phyloP scores from a whole-genome alignment of 2,888 invertebrate species.

The Galerucella pusilla region DNA sequence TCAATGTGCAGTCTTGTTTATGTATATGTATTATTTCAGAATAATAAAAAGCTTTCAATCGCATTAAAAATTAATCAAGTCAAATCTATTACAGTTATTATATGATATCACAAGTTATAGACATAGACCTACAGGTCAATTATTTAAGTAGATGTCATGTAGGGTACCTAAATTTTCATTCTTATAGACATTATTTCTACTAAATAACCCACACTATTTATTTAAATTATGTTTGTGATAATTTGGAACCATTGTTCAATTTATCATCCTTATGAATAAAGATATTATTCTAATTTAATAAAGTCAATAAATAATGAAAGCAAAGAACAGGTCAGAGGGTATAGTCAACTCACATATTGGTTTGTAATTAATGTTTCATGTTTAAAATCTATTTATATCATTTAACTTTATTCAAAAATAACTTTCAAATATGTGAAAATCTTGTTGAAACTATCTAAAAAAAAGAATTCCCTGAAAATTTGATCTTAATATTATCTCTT shows the following conservation, averaged over 20 bases:
- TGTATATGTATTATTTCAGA: background rate
- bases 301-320: conserved; percentile 2
- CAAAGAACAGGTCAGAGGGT: conserved; percentile 1
- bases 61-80: background rate
- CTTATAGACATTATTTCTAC: background rate
- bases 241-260: conserved; percentile 4
- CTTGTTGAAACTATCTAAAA: too few species aligned
- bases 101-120: background rate
- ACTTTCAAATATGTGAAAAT: too few species aligned
- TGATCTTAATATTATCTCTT: too few species aligned
- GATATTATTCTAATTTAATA: conserved; percentile 5
- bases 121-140: background rate
- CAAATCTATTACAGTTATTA: background rate
- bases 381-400: too few species aligned
- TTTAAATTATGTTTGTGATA: background rate
- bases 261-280: conserved; percentile 1
- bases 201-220: conserved; percentile 1
- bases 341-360: background rate
- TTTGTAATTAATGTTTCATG: background rate
- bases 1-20: too few species aligned
- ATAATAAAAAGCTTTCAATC: background rate
- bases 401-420: too few species aligned
- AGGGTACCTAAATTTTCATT: background rate
- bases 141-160: background rate
- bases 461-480: too few species aligned